Evolutionary conservation across 2,113 vertebrate species (phyloP), one percentile per base, ranked within the genome.

Genomic region (Laterallus jamaicensis): DNA sequence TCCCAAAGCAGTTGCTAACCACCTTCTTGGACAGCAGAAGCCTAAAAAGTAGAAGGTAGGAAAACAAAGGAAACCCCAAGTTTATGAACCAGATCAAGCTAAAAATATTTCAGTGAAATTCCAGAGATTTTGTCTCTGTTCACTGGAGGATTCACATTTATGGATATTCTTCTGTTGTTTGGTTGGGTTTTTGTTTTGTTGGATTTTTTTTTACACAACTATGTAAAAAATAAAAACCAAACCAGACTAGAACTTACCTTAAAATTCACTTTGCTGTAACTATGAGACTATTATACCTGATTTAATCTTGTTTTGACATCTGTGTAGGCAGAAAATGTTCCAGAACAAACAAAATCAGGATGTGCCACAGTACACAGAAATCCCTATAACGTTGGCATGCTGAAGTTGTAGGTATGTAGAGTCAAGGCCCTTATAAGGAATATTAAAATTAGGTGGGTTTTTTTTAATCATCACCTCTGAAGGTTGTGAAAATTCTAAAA

Each of bases 261-360:
- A 60, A 73, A 60, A 54, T 42, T 68, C 2, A 35, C 29, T 83
- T 66, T 58, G 19, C 59, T 93, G 62, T 73, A 56, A 29, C 26
- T 79, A 64, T 64, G 73, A 76, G 76, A 29, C 54, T 55, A 26
- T 86, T 63, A 5, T 86, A 86, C 63, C 59, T 86, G 76, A 77
- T 93, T 18, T 75, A 54, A 1, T 82, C 52, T 82, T 11, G 2
- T 95, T 95, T 96, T 89, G 73, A 85, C 92, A 96, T 74, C 40
- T 88, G 63, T 26, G 14, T 6, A 52, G 62, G 52, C 69, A 91
- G 81, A 35, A 94, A 91, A 52, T 68, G 22, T 90, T 90, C 78
- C 63, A 93, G 70, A 77, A 74, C 42, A 93, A 91, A 70, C 25
- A 78, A 70, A 71, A 89, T 67, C 28, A n/a, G 84, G 47, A 88